Base-by-base conservation (phyloP, 2,113 vertebrate genomes). In the Siphamia tubifer region DNA sequence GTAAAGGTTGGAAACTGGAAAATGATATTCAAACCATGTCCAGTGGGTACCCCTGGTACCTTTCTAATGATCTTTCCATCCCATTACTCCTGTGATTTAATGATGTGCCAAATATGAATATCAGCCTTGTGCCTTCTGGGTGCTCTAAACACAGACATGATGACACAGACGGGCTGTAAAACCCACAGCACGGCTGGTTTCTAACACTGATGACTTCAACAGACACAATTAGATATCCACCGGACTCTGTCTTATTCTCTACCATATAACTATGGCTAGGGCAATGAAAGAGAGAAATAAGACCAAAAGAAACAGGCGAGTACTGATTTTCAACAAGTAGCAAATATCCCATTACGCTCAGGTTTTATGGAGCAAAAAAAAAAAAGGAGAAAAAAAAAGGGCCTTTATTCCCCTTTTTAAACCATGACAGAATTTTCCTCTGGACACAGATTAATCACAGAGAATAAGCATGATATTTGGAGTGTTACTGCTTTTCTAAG, bases 51-150 rank as follows among this genome's bases (percentile, higher is more conserved):
- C 34, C 30, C 44, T 53, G 24, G 67, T 75, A 63, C 38, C 56
- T 69, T 45, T 52, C 20, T 85, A 85, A 83, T 78, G 75, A 62
- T 64, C 77, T 90, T 83, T 88, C 86, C 85, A 81, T 87, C 28
- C 81, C 67, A 67, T 80, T 67, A 61, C 67, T 57, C 81, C 47
- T 62, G 38, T 65, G 48, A 84, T 77, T 78, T 83, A 86, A 81
- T 81, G 78, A 84, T 19, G 80, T 81, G 77, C 78, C 84, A 83
- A 86, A 82, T 86, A 79, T 76, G 72, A 83, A 82, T 77, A 86
- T 81, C 74, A 77, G 71, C 25, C 25, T 5, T 44, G 48, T 60
- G 66, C 70, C 70, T 78, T 80, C 24, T 61, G 84, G 75, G 73
- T 70, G 53, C 77, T 69, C 40, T 82, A 74, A 82, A 78, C 65